phyloP scores from a whole-genome alignment of 2,797 vertebrate genomes.

The Nyctalus aviator region DNA sequence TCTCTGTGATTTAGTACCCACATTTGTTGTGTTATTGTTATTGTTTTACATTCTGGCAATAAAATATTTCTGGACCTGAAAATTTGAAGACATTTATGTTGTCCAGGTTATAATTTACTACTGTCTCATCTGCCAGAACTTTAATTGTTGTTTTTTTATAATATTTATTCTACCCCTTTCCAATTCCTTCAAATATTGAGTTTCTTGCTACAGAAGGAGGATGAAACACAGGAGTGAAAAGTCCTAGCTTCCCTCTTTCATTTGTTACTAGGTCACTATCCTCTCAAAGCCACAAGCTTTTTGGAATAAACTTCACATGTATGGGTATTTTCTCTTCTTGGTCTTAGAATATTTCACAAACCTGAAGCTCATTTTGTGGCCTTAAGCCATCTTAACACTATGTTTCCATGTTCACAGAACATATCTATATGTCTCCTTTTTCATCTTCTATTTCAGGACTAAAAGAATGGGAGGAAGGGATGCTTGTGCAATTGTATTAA shows the following conservation, averaged over 20 bases:
- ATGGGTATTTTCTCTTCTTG: conserved; percentile 26
- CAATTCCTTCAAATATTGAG: conserved; percentile 41
- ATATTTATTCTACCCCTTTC: conserved; percentile 67
- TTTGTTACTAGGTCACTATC: conserved; percentile 37
- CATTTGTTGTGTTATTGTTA: neutral
- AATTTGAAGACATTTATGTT: conserved; percentile 70
- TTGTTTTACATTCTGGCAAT: conserved; percentile 52
- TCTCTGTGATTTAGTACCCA: conserved; percentile 50
- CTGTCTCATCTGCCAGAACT: conserved; percentile 45
- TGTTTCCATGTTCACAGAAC: neutral
- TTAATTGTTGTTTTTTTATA: conserved; percentile 68
- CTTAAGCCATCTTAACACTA: neutral
- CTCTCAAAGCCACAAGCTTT: conserved; percentile 41
- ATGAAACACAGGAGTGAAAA: conserved; percentile 19
- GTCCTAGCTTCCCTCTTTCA: neutral
- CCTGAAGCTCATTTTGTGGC: conserved; percentile 6
- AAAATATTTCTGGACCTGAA: conserved; percentile 56
- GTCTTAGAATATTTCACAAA: conserved; percentile 22
- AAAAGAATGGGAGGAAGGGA: neutral
- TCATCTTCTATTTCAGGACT: neutral
- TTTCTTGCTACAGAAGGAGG: conserved; percentile 33
- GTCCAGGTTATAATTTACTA: conserved; percentile 70
- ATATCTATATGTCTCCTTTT: neutral
- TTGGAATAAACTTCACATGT: conserved; percentile 54
- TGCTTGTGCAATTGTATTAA: conserved; percentile 16